These are phyloP conservation scores for Papilio machaon DNA, from an alignment of 1,140 invertebrate genomes.

Conservation along the genomic window DNA sequence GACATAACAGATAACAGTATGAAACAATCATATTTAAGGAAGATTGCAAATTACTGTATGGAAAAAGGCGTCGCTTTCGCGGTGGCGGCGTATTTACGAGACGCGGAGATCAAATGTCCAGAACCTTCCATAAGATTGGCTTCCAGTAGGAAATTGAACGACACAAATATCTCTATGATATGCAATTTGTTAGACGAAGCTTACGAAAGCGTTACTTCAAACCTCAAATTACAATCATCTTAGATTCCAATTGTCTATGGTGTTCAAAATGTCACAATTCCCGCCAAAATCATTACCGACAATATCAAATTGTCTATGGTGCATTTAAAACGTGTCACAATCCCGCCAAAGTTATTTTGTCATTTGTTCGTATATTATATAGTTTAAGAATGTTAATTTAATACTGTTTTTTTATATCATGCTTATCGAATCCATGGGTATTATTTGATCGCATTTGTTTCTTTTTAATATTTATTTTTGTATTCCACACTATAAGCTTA, in stretches of 20 bases:
- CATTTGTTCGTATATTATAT: slow-evolving; percentile 14
- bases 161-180: slow-evolving; percentile 81
- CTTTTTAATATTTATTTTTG: background rate
- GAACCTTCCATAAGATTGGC: slow-evolving; percentile 86
- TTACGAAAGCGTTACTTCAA: slow-evolving; percentile 67
- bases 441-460: slow-evolving; percentile 19
- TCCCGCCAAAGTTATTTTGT: slow-evolving; percentile 13
- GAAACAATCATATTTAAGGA: slow-evolving; percentile 83
- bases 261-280: slow-evolving; percentile 16
- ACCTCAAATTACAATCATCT: slow-evolving; percentile 48
- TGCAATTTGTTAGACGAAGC: slow-evolving; percentile 74
- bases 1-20: slow-evolving; percentile 75
- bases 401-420: background rate
- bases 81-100: slow-evolving; percentile 84
- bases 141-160: slow-evolving; percentile 83
- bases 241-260: slow-evolving; percentile 38
- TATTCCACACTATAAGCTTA: background rate
- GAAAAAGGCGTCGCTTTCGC: slow-evolving; percentile 85
- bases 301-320: slow-evolving; percentile 5
- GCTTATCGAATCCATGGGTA: background rate
- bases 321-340: slow-evolving; percentile 7
- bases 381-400: background rate
- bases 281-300: slow-evolving; percentile 14
- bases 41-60: slow-evolving; percentile 84
- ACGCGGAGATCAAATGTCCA: slow-evolving; percentile 83